phyloP scores from a whole-genome alignment of 1,140 invertebrate species.

The Batillaria attramentaria region DNA sequence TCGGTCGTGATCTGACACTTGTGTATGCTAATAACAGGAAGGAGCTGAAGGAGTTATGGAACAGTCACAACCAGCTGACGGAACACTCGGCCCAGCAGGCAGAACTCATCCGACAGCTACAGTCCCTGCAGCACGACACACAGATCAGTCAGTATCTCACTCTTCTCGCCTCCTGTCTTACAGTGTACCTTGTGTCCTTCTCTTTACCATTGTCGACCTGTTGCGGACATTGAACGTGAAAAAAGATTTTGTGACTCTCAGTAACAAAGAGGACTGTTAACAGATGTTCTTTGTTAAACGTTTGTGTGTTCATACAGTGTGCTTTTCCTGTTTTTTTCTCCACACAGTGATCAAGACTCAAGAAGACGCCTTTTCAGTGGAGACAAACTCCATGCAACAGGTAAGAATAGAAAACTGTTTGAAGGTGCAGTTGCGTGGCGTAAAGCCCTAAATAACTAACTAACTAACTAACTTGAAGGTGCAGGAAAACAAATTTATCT shows the following conservation, averaged over 20 bases:
- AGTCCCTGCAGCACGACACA: constrained; percentile 68
- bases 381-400: constrained; percentile 62
- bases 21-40: constrained; percentile 42
- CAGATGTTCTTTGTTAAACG: not conserved
- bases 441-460: no score
- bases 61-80: constrained; percentile 63
- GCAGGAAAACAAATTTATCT: no score
- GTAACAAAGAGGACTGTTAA: no score
- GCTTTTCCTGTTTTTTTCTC: not conserved
- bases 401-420: no score
- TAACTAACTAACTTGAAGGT: no score
- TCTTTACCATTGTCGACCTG: no score
- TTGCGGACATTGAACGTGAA: no score
- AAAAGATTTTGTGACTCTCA: no score
- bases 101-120: constrained; percentile 66
- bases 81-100: constrained; percentile 68
- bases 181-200: no score
- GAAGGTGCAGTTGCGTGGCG: no score
- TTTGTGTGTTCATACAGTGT: constrained; percentile 3
- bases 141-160: constrained; percentile 69
- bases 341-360: constrained; percentile 68
- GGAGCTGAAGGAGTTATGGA: constrained; percentile 66
- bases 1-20: not conserved
- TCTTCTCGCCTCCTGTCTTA: no score
- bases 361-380: constrained; percentile 66